Conservation (phyloP, 2,888 invertebrate genomes). For the Chrysopilus asiliformis region DNA sequence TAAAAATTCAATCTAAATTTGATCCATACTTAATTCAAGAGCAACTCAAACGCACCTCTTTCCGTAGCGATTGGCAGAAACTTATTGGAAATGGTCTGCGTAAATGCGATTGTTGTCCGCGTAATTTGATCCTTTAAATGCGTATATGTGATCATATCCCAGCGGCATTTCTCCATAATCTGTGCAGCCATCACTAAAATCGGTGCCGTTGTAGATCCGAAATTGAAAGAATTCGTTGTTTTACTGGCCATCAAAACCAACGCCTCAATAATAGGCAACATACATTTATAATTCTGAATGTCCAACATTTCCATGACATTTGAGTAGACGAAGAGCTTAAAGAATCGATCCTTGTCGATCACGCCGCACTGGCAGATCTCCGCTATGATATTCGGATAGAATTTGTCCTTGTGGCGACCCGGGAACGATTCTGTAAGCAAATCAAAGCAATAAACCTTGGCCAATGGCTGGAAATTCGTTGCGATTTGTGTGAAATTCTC, state of each 20-base stretch:
- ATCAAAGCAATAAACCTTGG: conserved; percentile 18
- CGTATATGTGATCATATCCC: conserved; percentile 25
- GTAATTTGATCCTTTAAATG: conserved; percentile 23
- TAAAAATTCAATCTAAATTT: too few species aligned
- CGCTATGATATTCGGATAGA: conserved; percentile 19
- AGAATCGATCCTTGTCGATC: conserved; percentile 20
- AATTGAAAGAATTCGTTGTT: conserved; percentile 13
- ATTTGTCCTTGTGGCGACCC: conserved; percentile 8
- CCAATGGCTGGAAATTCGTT: conserved; percentile 17
- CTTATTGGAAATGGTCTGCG: conserved; percentile 21
- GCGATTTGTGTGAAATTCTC: conserved; percentile 19
- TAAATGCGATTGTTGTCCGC: conserved; percentile 21
- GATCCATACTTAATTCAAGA: too few species aligned
- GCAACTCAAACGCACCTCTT: conserved; percentile 18
- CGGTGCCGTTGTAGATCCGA: conserved; percentile 24
- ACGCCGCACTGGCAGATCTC: conserved; percentile 7
- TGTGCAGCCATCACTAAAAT: conserved; percentile 24
- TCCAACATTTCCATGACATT: conserved; percentile 21
- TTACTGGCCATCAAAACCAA: conserved; percentile 20
- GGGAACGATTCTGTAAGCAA: conserved; percentile 15
- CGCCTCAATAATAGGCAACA: conserved; percentile 21
- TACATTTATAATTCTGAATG: conserved; percentile 10
- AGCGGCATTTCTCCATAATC: conserved; percentile 25
- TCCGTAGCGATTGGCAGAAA: conserved; percentile 23
- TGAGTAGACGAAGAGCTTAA: conserved; percentile 22